phyloP scores from a whole-genome alignment of 1,140 invertebrate genomes.

The Forficula auricularia region DNA sequence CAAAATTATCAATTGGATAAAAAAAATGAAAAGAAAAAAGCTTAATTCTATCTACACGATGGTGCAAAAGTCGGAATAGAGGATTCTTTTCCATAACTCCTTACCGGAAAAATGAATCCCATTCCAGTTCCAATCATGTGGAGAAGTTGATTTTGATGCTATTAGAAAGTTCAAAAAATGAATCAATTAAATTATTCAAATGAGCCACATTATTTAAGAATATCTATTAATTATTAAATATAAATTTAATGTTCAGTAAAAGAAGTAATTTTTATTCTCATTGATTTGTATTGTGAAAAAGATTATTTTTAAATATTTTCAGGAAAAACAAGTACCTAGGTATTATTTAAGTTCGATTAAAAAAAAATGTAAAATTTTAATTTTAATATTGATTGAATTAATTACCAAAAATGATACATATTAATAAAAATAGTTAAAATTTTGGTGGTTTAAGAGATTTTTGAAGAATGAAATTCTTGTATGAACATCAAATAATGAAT shows the following conservation, averaged over 20 bases:
- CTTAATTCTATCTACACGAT: not conserved
- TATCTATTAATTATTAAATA: not conserved
- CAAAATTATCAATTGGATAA: not conserved
- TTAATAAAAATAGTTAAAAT: too few species aligned
- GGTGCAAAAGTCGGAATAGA: not conserved
- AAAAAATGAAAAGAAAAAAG: not conserved
- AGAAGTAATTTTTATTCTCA: too few species aligned
- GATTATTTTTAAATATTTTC: too few species aligned
- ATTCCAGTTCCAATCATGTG: constrained; percentile 12
- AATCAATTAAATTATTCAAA: not conserved
- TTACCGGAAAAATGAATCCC: constrained; percentile 12
- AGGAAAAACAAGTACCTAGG: too few species aligned
- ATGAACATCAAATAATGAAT: too few species aligned
- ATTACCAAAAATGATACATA: too few species aligned
- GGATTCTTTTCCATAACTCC: constrained; percentile 1
- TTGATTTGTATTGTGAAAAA: too few species aligned
- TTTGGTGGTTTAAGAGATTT: too few species aligned
- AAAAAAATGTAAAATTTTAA: too few species aligned
- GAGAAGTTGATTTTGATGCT: constrained; percentile 9
- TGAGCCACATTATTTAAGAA: not conserved
- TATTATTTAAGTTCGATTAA: too few species aligned
- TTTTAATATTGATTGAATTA: too few species aligned
- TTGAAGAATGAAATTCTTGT: too few species aligned
- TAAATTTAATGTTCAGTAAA: not conserved
- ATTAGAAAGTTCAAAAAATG: not conserved